Base-by-base conservation (phyloP, 2,888 invertebrate genomes). In the Drosophila neoperkinsi region DNA sequence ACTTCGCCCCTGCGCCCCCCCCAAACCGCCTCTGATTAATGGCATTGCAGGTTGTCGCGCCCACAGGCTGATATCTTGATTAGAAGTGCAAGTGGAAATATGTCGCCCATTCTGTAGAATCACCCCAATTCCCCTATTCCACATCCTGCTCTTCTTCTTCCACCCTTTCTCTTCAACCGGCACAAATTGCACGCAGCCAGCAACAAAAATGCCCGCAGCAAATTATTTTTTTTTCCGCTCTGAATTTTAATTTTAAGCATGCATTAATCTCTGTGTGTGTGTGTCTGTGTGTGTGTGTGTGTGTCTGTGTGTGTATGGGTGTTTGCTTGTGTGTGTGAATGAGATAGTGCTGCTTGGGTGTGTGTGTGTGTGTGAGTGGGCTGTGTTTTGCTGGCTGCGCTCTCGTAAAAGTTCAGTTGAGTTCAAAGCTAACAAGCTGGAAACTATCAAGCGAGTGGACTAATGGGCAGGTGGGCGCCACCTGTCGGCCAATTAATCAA, bases 351-450 rank as follows among this genome's bases (percentile, higher is more conserved):
- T 38, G 30, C 34, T 52, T 56, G 36, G 36, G 38, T 41, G 31
- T 46, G 33, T 49, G 43, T 46, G 33, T 59, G 58, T 46, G 59
- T 61, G 65, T 31, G 41, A 51, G 52, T 60, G 64, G 66, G 69
- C 33, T 41, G 53, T 33, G 55, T 64, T 51, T 71, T 49, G 59
- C 69, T 66, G 38, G 67, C 55, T 71, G 79, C 68, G 59, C 80
- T 87, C 84, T 87, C 71, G 66, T 79, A 72, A 84, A 81, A 86
- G 84, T 85, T 85, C 89, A 88, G 81, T 76, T 86, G 81, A 86
- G 84, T 84, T 84, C 88, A 88, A 88, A 84, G 86, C 86, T 78
- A 84, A 84, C 88, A 84, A 84, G 78, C 73, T 84, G 88, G 88
- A 88, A 84, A 88, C 89, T 88, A 86, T 83, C 68, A 75, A 85